Conservation (phyloP, 2,113 vertebrate species). For the Cygnus atratus region DNA sequence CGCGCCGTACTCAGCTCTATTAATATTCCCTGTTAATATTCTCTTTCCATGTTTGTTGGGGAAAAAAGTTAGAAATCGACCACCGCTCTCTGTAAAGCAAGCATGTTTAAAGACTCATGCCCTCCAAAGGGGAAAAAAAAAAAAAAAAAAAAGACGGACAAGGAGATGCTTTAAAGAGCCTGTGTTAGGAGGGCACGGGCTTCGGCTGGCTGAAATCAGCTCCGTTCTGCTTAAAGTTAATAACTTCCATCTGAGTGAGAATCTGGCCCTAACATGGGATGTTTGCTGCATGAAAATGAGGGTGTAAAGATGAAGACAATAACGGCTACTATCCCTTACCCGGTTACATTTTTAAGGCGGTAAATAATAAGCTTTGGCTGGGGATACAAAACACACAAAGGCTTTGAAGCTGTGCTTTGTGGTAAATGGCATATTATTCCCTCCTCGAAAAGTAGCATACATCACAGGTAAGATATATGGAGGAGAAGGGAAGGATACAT, state of each 20-base stretch:
- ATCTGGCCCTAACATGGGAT: neutral
- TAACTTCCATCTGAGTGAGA: conserved; percentile 44
- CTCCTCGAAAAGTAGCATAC: neutral
- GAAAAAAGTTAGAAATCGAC: neutral
- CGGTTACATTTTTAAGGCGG: neutral
- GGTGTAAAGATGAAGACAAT: neutral
- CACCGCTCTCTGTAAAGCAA: conserved; percentile 17
- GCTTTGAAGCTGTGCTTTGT: neutral
- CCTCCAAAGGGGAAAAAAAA: conserved; percentile 18
- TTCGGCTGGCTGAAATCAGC: neutral
- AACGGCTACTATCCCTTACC: neutral
- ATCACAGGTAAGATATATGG: neutral
- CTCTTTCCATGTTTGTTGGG: neutral
- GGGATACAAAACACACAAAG: conserved; percentile 1
- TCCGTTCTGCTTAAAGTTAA: neutral
- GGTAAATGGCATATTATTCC: neutral
- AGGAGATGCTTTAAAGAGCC: neutral
- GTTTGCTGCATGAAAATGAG: neutral
- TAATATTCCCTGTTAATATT: conserved; percentile 43
- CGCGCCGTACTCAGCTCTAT: conserved; percentile 7
- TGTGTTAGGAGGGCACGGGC: neutral
- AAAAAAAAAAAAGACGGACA: conserved; percentile 12
- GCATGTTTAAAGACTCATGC: conserved; percentile 56
- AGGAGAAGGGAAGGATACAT: neutral
- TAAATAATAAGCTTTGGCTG: neutral